Conservation (phyloP, 2,113 vertebrate genomes). For the Protobothrops mucrosquamatus region DNA sequence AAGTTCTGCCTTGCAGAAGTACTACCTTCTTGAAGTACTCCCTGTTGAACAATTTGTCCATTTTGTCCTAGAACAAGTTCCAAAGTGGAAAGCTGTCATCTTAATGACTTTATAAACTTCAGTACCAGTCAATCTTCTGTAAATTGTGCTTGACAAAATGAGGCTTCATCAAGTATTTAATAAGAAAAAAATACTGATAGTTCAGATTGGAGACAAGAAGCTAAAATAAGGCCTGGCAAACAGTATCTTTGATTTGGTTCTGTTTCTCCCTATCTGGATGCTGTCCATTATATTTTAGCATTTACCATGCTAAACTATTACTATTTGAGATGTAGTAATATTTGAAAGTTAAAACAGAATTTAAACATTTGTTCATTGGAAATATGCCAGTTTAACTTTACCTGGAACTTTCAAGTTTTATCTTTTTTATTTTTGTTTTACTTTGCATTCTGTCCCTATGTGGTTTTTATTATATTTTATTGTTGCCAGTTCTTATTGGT, state of each 20-base stretch:
- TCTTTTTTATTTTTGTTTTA: neutral
- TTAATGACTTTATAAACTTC: neutral
- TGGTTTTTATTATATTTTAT: neutral
- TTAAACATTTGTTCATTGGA: neutral
- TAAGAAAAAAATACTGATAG: neutral
- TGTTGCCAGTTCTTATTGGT: neutral
- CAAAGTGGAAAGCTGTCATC: neutral
- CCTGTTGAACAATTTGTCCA: neutral
- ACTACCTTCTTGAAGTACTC: conserved; percentile 17
- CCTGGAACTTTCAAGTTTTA: neutral
- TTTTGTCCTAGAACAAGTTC: conserved; percentile 24
- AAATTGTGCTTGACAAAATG: neutral
- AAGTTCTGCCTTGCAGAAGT: neutral
- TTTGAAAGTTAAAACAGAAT: neutral
- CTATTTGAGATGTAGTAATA: neutral
- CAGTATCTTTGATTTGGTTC: neutral
- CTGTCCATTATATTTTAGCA: neutral
- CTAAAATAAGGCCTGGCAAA: neutral
- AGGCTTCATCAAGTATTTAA: neutral
- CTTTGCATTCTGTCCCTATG: neutral
- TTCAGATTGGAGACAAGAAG: neutral
- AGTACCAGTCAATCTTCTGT: neutral
- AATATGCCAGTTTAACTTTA: neutral
- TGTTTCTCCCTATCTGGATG: neutral
- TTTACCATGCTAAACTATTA: neutral